Percentiles rank a stretch among this genome's conserved stretches.
phyloP scores from a whole-genome alignment of 1,140 invertebrate species.

The Temnothorax longispinosus region DNA sequence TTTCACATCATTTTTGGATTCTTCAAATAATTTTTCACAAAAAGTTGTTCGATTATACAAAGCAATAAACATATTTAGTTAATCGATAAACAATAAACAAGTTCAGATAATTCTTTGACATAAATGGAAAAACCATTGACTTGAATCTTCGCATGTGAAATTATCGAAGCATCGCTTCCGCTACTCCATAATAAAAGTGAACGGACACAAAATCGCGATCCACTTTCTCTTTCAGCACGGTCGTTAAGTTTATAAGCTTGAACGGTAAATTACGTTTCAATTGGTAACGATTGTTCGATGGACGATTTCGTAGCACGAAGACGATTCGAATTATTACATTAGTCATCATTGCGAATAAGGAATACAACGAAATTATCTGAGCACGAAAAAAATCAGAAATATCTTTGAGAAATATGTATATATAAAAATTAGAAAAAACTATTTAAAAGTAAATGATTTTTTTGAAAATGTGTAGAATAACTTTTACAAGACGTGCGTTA shows the following conservation, averaged over 20 bases:
- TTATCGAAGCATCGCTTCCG: slow-evolving; percentile 25
- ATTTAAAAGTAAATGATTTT: neutral
- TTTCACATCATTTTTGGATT: neutral
- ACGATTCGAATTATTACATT: neutral
- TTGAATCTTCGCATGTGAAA: neutral
- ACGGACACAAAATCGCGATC: slow-evolving; percentile 24
- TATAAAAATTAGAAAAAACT: neutral
- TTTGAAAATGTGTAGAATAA: neutral
- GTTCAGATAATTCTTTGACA: neutral
- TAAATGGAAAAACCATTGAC: slow-evolving; percentile 5
- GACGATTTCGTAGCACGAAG: slow-evolving; percentile 26
- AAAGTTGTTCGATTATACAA: neutral
- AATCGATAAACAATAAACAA: neutral
- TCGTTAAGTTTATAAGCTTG: slow-evolving; percentile 32
- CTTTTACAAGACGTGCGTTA: neutral
- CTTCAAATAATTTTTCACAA: neutral
- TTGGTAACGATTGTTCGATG: slow-evolving; percentile 42
- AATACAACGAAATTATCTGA: neutral
- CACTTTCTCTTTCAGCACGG: slow-evolving; percentile 32
- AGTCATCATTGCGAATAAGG: neutral
- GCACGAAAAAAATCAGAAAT: neutral
- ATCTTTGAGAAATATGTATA: neutral
- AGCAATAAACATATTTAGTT: neutral
- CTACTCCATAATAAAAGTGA: slow-evolving; percentile 29
- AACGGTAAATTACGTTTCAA: slow-evolving; percentile 46